Percentiles rank a stretch among this genome's conserved stretches.
phyloP scores from a whole-genome alignment of 1,140 invertebrate species.

The Helicoverpa armigera region DNA sequence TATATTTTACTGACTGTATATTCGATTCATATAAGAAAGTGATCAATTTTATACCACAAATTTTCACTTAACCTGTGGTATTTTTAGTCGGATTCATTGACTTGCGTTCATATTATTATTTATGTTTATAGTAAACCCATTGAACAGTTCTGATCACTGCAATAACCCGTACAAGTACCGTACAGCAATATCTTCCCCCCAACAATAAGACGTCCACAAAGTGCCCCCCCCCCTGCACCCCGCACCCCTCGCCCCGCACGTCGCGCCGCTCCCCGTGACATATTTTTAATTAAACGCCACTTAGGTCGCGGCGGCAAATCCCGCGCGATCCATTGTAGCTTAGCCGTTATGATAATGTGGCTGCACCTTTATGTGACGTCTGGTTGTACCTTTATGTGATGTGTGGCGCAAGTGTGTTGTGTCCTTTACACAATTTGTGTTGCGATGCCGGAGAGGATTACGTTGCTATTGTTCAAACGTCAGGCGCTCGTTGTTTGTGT shows the following conservation, averaged over 20 bases:
- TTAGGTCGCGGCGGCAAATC: conserved; percentile 23
- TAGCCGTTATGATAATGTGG: conserved; percentile 37
- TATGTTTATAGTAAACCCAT: too few species aligned
- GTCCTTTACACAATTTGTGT: conserved; percentile 19
- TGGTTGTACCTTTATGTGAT: conserved; percentile 34
- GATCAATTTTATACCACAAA: too few species aligned
- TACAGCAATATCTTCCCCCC: neutral
- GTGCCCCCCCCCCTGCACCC: neutral
- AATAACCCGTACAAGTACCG: conserved; percentile 1
- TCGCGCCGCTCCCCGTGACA: conserved; percentile 29
- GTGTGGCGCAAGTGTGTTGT: conserved; percentile 26
- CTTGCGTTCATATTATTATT: too few species aligned
- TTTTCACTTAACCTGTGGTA: too few species aligned
- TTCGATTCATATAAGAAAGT: too few species aligned
- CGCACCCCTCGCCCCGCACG: neutral
- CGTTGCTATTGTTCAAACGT: conserved; percentile 29
- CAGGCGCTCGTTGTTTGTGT: conserved; percentile 15
- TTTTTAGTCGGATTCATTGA: too few species aligned
- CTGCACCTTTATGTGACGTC: conserved; percentile 36
- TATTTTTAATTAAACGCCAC: conserved; percentile 50
- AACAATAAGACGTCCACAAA: conserved; percentile 40
- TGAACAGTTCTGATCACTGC: too few species aligned
- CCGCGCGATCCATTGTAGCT: conserved; percentile 31
- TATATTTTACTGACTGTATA: too few species aligned
- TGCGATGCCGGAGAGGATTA: conserved; percentile 29